Percentiles rank a stretch among this genome's conserved stretches.
phyloP scores from a whole-genome alignment of 1,140 invertebrate genomes.

The Hycleus phaleratus region DNA sequence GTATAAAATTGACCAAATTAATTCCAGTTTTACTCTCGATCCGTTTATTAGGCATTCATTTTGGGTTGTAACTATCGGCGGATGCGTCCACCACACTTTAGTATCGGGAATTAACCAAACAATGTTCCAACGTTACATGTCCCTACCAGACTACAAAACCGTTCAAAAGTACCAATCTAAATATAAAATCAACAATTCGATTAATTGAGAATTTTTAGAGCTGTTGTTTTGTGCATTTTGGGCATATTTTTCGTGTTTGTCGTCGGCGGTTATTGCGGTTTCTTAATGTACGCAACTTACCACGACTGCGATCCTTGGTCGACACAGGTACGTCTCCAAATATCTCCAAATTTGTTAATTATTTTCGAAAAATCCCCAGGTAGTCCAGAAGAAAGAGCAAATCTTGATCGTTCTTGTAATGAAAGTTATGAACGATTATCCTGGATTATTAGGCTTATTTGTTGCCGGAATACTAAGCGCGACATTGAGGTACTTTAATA shows the following conservation, averaged over 20 bases:
- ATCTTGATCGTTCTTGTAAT: slow-evolving; percentile 49
- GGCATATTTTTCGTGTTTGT: slow-evolving; percentile 44
- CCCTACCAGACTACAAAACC: slow-evolving; percentile 48
- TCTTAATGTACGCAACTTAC: slow-evolving; percentile 68
- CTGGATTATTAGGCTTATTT: slow-evolving; percentile 54
- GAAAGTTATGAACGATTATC: slow-evolving; percentile 44
- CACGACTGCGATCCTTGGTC: slow-evolving; percentile 61
- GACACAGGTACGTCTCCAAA: slow-evolving; percentile 36
- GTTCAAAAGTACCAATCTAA: slow-evolving; percentile 30
- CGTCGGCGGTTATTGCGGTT: slow-evolving; percentile 49
- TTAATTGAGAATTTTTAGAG: slow-evolving; percentile 21
- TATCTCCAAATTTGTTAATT: too few relatives aligned
- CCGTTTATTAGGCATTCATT: slow-evolving; percentile 49
- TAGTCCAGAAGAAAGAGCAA: slow-evolving; percentile 43
- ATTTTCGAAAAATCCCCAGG: too few relatives aligned
- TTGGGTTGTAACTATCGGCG: slow-evolving; percentile 52
- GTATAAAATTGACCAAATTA: slow-evolving; percentile 31
- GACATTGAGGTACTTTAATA: slow-evolving; percentile 41
- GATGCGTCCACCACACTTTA: slow-evolving; percentile 46
- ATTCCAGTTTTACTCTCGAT: slow-evolving; percentile 49
- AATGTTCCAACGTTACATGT: slow-evolving; percentile 53
- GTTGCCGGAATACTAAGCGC: slow-evolving; percentile 59
- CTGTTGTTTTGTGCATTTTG: slow-evolving; percentile 38
- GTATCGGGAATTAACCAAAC: slow-evolving; percentile 51
- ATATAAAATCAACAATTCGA: neutral